Percentiles rank a stretch among this genome's conserved stretches.
Conservation (phyloP, 1,140 invertebrate genomes). For the Sycophila sp. region DNA sequence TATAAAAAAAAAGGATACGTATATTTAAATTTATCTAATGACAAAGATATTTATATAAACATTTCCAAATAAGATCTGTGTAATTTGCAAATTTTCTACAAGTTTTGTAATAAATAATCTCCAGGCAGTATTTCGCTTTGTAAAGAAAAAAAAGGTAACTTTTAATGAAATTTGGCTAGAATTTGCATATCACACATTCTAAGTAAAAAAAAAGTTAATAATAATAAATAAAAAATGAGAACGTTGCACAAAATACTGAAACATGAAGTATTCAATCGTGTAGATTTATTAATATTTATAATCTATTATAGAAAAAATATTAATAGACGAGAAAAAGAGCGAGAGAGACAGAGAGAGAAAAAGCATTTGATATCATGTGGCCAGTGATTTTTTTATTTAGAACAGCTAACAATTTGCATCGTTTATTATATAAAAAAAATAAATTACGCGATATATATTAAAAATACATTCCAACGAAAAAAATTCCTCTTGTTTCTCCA, state of each 20-base stretch:
- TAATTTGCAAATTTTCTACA: conserved; percentile 30
- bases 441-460: not conserved
- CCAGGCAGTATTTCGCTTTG: conserved; percentile 1
- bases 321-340: too few relatives aligned
- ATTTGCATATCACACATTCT: conserved; percentile 5
- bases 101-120: conserved; percentile 19
- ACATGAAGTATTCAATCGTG: conserved; percentile 9
- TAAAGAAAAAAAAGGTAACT: too few relatives aligned
- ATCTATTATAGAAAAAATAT: not conserved
- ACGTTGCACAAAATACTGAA: conserved; percentile 22
- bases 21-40: conserved; percentile 1
- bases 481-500: conserved; percentile 1
- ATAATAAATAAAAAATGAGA: too few relatives aligned
- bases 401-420: not conserved
- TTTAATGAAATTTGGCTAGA: conserved; percentile 8
- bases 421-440: too few relatives aligned
- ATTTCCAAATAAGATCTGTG: not conserved
- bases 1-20: not conserved
- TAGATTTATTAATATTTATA: conserved; percentile 15
- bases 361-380: conserved; percentile 21
- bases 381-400: not conserved
- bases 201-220: conserved; percentile 1
- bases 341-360: too few relatives aligned
- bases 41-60: conserved; percentile 5
- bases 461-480: not conserved